Base-by-base conservation (phyloP, 30 jellyfish, hydroid and myxozoan genomes). In the Catostylus mosaicus region DNA sequence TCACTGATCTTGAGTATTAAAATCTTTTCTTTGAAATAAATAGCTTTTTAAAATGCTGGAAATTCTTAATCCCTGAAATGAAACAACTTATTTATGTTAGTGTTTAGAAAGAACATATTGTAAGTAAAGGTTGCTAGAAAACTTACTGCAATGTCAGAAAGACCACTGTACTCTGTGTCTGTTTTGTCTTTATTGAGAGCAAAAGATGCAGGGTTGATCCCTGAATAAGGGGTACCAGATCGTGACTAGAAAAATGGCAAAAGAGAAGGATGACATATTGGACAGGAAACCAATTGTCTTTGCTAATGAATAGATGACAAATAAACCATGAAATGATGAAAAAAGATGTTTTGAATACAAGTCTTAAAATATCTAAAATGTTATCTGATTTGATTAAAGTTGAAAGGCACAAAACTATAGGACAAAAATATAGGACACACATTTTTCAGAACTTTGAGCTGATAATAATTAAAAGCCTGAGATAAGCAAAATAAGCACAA, bases 131-230 rank as follows among this genome's bases (percentile, higher is more conserved):
- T 6, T 43, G 8, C 56, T 6, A 43, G 56, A 6, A 43, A 6
- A 85, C 97, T 83, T 71, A 94, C 99, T 5, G 97, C 99, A 30
- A 94, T 87, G 51, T 94, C 99, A 22, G 99, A 94, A 12, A 94
- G 86, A 3, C 99, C 99, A 73, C 99, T 94, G 90, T 94, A 94
- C 66, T 85, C 96, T 5, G 99, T 80, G 63, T 94, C 99, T 7
- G 96, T 72, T 63, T 83, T 83, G 56, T 71, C 95, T 60, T 92
- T 77, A 72, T 57, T 78, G 36, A 77, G 32, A 0, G 96, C 73
- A 50, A 47, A 77, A 16, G 86, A 38, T 22, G 91, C 88, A 3
- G 90, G 63, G 43, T 46, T 47, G 69, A 82, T 56, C 37, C 80
- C 92, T 45, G 85, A 67, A 47, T 82, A 82, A 1, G 92, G 92